A percentile compares a stretch with the other conserved stretches of the same genome.
These are phyloP conservation scores for Canis aureus DNA, from an alignment of 2,113 vertebrate genomes.

Conservation along the genomic window DNA sequence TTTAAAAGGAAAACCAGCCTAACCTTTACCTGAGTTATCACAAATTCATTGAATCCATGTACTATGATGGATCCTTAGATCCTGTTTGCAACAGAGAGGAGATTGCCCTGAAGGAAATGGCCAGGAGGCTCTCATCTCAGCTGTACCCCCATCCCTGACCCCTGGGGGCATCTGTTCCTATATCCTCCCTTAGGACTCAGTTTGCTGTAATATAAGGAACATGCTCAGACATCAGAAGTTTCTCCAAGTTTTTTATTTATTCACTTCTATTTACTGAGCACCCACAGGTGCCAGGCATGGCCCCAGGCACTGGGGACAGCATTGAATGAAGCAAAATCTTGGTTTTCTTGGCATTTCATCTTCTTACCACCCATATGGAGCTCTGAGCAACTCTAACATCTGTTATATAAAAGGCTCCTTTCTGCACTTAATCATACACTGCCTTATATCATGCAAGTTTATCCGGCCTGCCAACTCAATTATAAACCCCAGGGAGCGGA, in stretches of 20 bases:
- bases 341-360: not conserved
- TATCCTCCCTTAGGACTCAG: not conserved
- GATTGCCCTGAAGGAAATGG: not conserved
- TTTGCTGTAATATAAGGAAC: not conserved
- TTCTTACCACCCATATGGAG: not conserved
- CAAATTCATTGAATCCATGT: not conserved
- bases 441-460: not conserved
- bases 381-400: not conserved
- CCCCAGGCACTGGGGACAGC: not conserved
- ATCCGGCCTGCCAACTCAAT: not conserved
- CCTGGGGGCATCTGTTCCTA: no score
- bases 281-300: not conserved
- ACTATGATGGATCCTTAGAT: not conserved
- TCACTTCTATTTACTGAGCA: not conserved
- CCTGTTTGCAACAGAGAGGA: not conserved
- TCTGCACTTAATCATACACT: not conserved
- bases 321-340: not conserved
- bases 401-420: not conserved
- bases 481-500: not conserved
- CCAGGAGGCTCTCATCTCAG: not conserved
- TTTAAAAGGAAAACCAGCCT: not conserved
- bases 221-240: fast-evolving
- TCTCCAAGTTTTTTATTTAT: not conserved
- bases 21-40: not conserved
- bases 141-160: no score